Base-by-base conservation (phyloP, 2,113 vertebrate genomes). In the Clarias gariepinus region DNA sequence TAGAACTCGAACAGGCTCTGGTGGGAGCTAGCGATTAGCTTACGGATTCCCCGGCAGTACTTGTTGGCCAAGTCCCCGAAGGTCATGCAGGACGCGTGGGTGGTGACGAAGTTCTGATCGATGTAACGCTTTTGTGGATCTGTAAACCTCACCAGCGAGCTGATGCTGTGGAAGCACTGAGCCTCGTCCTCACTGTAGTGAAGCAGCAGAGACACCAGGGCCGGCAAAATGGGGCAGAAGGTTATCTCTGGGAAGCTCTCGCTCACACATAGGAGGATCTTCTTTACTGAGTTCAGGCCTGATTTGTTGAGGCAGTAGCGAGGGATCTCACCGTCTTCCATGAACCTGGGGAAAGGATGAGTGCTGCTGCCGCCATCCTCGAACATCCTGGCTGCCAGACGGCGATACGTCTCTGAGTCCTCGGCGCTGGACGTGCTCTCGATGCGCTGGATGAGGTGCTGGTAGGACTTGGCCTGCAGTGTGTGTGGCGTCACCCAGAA, bases 11-110 rank as follows among this genome's bases (percentile, higher is more conserved):
- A 96, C n/a, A 96, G 93, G 19, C 95, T 96, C 25, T 95, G 95
- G 74, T 96, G 93, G 23, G 95, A 92, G 87, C 93, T 93, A 60
- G 96, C 95, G 0, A 97, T 96, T 30, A 97, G 94, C 83, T 92
- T 96, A 52, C 97, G 96, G 33, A 96, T 96, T 19, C 96, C 95
- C 0, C 94, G 92, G 93, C 96, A 97, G 87, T 96, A 96, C 87
- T 94, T 96, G 92, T 95, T 97, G 68, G 96, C 96, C 53, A 97
- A 92, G 89, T 97, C 96, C 8, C 96, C 96, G 21, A 97, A 97
- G 73, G 97, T 97, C 96, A 97, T 96, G 87, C 96, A 96, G 69
- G 96, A 97, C 2, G 96, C 95, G 15, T 94, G 92, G 88, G 96
- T 95, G 47, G 95, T 95, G 81, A 97, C 92, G 90, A 97, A 97